Evolutionary conservation across 2,113 vertebrate genomes (phyloP).

Genomic region (human): GRCh38 chr3:120310001-120310500

Average conservation of each 20-base stretch:
- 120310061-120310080: too few relatives aligned
- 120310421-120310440: background rate
- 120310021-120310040: too few relatives aligned
- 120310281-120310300: background rate
- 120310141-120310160: too few relatives aligned
- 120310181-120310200: background rate
- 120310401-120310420: background rate
- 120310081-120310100: too few relatives aligned
- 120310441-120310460: background rate
- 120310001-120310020: too few relatives aligned
- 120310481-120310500: background rate
- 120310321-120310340: background rate
- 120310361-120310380: background rate
- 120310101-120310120: too few relatives aligned
- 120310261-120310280: background rate
- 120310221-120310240: background rate
- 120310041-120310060: too few relatives aligned
- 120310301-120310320: background rate
- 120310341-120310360: background rate
- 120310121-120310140: too few relatives aligned
- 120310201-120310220: background rate
- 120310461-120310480: background rate
- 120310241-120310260: conserved; percentile 11
- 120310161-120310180: background rate
- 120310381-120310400: background rate